Evolutionary conservation across 2,888 invertebrate species (phyloP), one percentile per base, ranked within the genome.

Genomic region (Stictocephala bisonia): DNA sequence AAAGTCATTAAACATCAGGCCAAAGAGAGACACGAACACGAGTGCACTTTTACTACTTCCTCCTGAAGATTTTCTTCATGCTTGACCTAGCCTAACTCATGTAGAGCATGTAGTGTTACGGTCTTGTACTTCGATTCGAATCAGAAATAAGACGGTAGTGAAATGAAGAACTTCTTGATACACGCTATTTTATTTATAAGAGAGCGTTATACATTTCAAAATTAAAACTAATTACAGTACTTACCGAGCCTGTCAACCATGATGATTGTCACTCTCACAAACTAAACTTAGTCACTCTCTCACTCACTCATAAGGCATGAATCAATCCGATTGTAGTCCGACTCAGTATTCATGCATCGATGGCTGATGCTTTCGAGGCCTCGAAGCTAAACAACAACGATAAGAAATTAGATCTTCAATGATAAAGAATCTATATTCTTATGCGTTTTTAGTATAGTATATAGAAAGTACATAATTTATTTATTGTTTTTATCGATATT

Each of bases 211-310:
- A 26, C 7, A 29, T 6, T 11, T 22, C 3, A 26, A 48, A 64
- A 29, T 15, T 68, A 79, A 78, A 80, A 79, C 77, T 76, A 77
- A 77, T 79, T 76, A 79, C 78, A 79, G 77, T 79, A 84, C 85
- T 85, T 85, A 88, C 88, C 87, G 83, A 88, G 85, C 86, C 87
- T 86, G 84, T 88, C 88, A 83, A 88, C 88, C 88, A 88, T 88
- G 83, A 88, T 88, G 83, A 82, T 84, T 79, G 68, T 56, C 27
- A 67, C 44, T 44, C n/a, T n/a, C n/a, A n/a, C n/a, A n/a, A n/a
- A n/a, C 18, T 15, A 48, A 20, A 60, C 40, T 66, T 26, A 66
- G 40, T 66, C 69, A 69, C 69, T 51, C 13, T 53, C 18, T 31
- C 3, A 18, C 3, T 4, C 11, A 44, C 44, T 44, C 11, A 18